Conservation (phyloP, 2,113 vertebrate genomes). For the Oenanthe melanoleuca region DNA sequence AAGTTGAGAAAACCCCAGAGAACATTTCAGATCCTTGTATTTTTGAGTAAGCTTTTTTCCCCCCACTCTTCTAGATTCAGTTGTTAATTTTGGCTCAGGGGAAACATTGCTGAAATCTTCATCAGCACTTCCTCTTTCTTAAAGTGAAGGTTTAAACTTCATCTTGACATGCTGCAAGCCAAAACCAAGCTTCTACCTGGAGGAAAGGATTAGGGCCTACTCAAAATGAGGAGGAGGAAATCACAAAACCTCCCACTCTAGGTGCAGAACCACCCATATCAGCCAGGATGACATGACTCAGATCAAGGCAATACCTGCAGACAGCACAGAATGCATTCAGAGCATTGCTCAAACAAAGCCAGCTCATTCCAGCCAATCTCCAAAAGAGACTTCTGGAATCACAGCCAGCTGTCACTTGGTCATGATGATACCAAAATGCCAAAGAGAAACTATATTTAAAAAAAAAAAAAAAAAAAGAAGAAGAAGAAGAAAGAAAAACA, state of each 20-base stretch:
- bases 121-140: background rate
- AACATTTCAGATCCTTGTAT: slow-evolving; percentile 29
- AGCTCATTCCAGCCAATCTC: background rate
- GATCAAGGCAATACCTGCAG: background rate
- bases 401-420: background rate
- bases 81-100: background rate
- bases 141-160: background rate
- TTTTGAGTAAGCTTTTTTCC: background rate
- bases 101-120: background rate
- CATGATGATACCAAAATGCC: background rate
- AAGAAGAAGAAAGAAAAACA: rapidly evolving
- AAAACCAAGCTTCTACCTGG: background rate
- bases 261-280: background rate
- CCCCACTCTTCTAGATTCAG: background rate
- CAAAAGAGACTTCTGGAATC: background rate
- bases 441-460: background rate
- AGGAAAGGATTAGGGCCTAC: background rate
- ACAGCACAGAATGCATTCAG: rapidly evolving
- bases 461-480: rapidly evolving
- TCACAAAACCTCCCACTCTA: background rate
- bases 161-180: background rate
- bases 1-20: slow-evolving; percentile 41
- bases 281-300: background rate
- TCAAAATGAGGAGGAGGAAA: background rate
- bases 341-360: background rate